A percentile compares a stretch with the other conserved stretches of the same genome.
These are phyloP conservation scores for Semicossyphus pulcher DNA, from an alignment of 2,113 vertebrate genomes.

Conservation along the genomic window DNA sequence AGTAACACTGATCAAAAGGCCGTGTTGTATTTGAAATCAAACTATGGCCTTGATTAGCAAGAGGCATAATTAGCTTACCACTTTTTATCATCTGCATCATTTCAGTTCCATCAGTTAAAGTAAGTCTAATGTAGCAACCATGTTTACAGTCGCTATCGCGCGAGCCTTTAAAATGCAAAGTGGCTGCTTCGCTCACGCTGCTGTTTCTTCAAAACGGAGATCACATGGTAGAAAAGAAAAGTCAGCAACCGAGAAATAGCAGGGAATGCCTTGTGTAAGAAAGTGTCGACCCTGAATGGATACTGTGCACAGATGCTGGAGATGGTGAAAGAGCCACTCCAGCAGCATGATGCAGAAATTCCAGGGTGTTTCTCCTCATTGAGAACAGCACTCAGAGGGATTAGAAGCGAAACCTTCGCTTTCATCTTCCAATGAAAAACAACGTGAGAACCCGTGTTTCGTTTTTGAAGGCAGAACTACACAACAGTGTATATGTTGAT, in stretches of 20 bases:
- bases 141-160: not conserved
- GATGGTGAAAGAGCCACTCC: constrained; percentile 12
- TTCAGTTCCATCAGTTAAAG: not conserved
- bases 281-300: constrained; percentile 24
- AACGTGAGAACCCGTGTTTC: constrained; percentile 15
- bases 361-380: constrained; percentile 12
- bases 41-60: not conserved
- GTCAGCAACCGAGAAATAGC: constrained; percentile 15
- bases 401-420: constrained; percentile 26
- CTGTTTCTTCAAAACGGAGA: constrained; percentile 10
- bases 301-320: not conserved
- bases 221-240: not conserved
- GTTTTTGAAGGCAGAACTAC: constrained; percentile 30
- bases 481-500: constrained; percentile 6
- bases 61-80: not conserved
- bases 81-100: not conserved
- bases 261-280: constrained; percentile 10
- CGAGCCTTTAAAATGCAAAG: constrained; percentile 10
- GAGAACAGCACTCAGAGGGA: constrained; percentile 31
- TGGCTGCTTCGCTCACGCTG: not conserved
- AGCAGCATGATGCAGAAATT: constrained; percentile 20
- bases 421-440: constrained; percentile 33
- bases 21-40: not conserved
- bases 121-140: not conserved
- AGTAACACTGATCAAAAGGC: not conserved